Evolutionary conservation across 2,113 vertebrate species (phyloP), one percentile per base, ranked within the genome.

Genomic region (Oreocharis arfaki): DNA sequence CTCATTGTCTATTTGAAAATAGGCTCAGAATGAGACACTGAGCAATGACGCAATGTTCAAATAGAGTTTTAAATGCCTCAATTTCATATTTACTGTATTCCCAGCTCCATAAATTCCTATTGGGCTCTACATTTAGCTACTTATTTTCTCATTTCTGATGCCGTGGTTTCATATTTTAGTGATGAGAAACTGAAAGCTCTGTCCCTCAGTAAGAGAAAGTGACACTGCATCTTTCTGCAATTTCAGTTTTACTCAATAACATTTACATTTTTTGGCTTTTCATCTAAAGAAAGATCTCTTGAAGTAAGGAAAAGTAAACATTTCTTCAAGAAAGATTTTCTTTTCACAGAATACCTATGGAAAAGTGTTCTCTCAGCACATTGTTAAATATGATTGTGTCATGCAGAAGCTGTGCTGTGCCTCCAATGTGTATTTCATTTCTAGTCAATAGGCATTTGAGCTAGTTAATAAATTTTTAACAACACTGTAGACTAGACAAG

Each of bases 401-500:
- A 96, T 97, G 97, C 97, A 96, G 96, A 89, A 95, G 96, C 97
- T 95, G 97, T 95, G 95, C 90, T 50, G 86, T 97, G 97, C 98
- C 96, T 91, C 97, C 96, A 59, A 97, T 92, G 97, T 98, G 97
- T 98, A 98, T 97, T 99, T 98, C 98, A 98, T 97, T 98, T 97
- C 96, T 94, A 98, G 97, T 98, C 98, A 97, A 98, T 98, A 97
- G 97, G 98, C 97, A 97, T 97, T 96, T 93, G 92, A 98, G 97
- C 96, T 98, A 97, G 98, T 98, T 98, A 99, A 98, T 98, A 98
- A 97, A 97, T 98, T 98, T 98, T 98, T 97, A 97, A 98, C 98
- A 98, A 95, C 97, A 90, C 87, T 97, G 96, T 94, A 88, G 95
- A 97, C 97, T 96, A 96, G 97, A 97, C 87, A 94, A 98, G 97